These are phyloP conservation scores for Brienomyrus longianalis DNA, from an alignment of 2,113 vertebrate genomes.

Conservation along the genomic window DNA sequence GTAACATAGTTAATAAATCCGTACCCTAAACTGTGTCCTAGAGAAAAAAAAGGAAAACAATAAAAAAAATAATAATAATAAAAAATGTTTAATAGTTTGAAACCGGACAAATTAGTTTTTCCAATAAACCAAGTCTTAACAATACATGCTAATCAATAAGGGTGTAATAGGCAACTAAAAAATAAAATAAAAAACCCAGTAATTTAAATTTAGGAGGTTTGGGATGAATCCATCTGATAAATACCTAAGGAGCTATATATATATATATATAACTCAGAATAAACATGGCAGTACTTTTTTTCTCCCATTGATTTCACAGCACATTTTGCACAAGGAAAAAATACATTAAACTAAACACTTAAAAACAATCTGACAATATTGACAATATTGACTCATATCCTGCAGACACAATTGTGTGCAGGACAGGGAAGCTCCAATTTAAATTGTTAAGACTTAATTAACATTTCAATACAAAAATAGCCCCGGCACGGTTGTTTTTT, in stretches of 20 bases:
- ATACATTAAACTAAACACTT: not conserved
- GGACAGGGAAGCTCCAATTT: not conserved
- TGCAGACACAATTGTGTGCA: not conserved
- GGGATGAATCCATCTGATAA: not conserved
- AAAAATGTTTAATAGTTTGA: conserved; percentile 60
- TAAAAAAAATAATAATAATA: conserved; percentile 58
- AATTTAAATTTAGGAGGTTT: not conserved
- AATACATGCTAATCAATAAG: conserved; percentile 51
- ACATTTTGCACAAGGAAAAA: not conserved
- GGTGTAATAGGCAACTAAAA: not conserved
- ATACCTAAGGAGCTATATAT: not conserved
- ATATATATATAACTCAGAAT: not conserved
- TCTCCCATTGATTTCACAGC: not conserved
- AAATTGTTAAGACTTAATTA: not conserved
- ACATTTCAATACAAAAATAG: not conserved
- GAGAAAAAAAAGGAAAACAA: conserved; percentile 69
- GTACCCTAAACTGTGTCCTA: conserved; percentile 99
- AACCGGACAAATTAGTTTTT: conserved; percentile 57
- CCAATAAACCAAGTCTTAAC: conserved; percentile 57
- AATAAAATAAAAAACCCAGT: not conserved
- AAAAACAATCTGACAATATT: not conserved
- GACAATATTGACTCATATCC: not conserved
- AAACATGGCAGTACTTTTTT: not conserved
- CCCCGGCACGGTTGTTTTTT: not conserved
- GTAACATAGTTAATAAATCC: conserved; percentile 99